Percentiles rank a stretch among this genome's conserved stretches.
Evolutionary conservation across 2,797 vertebrate species (phyloP).

Genomic region (Lacerta bilineata): DNA sequence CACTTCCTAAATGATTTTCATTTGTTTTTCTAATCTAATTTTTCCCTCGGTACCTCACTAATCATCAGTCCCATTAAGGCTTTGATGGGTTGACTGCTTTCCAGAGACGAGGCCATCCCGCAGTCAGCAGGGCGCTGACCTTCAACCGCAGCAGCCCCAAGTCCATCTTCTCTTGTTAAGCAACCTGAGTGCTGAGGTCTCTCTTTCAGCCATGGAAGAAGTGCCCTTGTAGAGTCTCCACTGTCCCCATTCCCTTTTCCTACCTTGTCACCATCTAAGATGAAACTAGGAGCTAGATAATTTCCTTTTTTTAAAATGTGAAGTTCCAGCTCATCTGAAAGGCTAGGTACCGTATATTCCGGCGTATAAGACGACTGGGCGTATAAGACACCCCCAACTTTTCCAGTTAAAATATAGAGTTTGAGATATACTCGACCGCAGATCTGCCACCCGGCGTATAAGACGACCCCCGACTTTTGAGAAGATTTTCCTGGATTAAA

Average conservation of each 20-base stretch:
- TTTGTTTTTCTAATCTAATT: conserved; percentile 75
- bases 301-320: not conserved
- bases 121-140: not conserved
- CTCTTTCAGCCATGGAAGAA: not conserved
- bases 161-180: conserved; percentile 17
- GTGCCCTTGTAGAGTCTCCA: not conserved
- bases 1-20: conserved; percentile 65
- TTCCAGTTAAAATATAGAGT: too few relatives aligned
- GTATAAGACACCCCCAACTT: too few relatives aligned
- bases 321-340: not conserved
- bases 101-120: conserved; percentile 17
- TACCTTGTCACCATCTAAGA: not conserved
- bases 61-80: conserved; percentile 64
- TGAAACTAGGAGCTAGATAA: not conserved
- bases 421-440: too few relatives aligned
- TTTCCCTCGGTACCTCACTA: conserved; percentile 67
- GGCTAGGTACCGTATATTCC: too few relatives aligned
- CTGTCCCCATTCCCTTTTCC: not conserved
- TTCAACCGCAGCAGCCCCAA: conserved; percentile 25
- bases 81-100: conserved; percentile 58
- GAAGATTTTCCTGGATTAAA: too few relatives aligned
- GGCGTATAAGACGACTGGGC: too few relatives aligned
- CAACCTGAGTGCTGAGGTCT: not conserved
- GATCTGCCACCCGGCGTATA: too few relatives aligned
- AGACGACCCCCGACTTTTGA: too few relatives aligned